A percentile compares a stretch with the other conserved stretches of the same genome.
phyloP scores from a whole-genome alignment of 1,140 invertebrate genomes.

The Macrobrachium rosenbergii region DNA sequence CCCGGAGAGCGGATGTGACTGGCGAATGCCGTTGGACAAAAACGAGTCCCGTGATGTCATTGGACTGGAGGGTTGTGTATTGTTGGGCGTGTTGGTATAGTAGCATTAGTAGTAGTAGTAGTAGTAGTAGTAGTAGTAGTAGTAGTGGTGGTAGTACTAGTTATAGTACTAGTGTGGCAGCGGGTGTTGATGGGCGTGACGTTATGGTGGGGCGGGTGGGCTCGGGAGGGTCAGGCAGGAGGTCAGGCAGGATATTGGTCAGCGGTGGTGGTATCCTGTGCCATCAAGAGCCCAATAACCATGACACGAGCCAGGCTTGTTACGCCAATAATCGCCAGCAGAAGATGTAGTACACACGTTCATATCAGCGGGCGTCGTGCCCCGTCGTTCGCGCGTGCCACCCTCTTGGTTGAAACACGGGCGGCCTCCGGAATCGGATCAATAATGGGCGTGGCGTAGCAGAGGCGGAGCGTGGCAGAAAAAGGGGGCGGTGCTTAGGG shows the following conservation, averaged over 20 bases:
- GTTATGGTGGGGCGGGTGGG: neutral
- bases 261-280: neutral
- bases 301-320: conserved; percentile 26
- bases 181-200: neutral
- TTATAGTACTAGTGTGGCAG: neutral
- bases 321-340: conserved; percentile 49
- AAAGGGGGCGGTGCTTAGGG: neutral
- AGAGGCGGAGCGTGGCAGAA: neutral
- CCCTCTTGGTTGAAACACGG: conserved; percentile 4
- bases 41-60: no score
- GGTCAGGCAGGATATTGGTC: conserved; percentile 22
- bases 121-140: neutral
- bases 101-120: neutral
- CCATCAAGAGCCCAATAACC: conserved; percentile 43
- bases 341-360: conserved; percentile 56
- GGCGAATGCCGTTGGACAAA: no score
- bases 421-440: conserved; percentile 14
- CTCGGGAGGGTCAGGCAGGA: neutral
- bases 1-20: no score
- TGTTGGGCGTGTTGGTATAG: no score
- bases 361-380: conserved; percentile 31
- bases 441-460: conserved; percentile 45
- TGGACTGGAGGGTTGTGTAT: no score
- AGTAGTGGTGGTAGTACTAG: neutral
- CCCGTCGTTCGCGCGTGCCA: neutral